These are phyloP conservation scores for Nesoenas mayeri DNA, from an alignment of 2,113 vertebrate genomes.

Conservation along the genomic window DNA sequence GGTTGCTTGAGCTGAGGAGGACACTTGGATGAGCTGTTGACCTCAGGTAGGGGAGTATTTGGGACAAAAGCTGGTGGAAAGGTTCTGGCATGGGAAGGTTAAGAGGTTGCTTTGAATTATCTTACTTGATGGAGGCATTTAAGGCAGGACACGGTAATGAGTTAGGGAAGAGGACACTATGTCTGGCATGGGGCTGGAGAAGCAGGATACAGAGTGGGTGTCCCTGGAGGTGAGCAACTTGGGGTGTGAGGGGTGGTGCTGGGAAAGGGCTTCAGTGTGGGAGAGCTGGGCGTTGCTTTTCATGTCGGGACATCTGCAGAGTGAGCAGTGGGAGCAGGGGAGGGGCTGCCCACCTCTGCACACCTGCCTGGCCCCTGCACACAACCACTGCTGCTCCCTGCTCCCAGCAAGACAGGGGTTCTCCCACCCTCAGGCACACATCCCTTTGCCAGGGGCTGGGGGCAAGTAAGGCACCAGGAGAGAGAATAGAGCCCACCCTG, in stretches of 20 bases:
- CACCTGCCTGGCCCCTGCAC: accelerated
- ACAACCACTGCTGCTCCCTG: neutral
- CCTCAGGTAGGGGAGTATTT: neutral
- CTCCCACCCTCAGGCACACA: neutral
- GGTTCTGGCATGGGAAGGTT: neutral
- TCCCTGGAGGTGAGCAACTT: neutral
- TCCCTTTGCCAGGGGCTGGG: neutral
- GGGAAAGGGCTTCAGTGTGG: neutral
- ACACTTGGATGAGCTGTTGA: neutral
- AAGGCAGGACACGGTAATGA: neutral
- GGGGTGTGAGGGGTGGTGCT: neutral
- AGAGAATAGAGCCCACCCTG: neutral
- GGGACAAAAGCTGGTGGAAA: neutral
- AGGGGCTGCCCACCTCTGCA: neutral
- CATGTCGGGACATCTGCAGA: neutral
- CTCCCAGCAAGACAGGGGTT: neutral
- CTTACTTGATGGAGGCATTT: neutral
- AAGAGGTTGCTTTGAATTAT: neutral
- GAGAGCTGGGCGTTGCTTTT: neutral
- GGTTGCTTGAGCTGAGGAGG: neutral
- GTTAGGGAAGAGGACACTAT: neutral
- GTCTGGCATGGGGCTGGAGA: neutral
- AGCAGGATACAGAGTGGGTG: accelerated
- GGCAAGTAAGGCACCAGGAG: neutral
- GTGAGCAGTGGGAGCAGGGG: neutral